A percentile compares a stretch with the other conserved stretches of the same genome.
phyloP scores from a whole-genome alignment of 1,140 invertebrate genomes.

The Drosophila lacteicornis region DNA sequence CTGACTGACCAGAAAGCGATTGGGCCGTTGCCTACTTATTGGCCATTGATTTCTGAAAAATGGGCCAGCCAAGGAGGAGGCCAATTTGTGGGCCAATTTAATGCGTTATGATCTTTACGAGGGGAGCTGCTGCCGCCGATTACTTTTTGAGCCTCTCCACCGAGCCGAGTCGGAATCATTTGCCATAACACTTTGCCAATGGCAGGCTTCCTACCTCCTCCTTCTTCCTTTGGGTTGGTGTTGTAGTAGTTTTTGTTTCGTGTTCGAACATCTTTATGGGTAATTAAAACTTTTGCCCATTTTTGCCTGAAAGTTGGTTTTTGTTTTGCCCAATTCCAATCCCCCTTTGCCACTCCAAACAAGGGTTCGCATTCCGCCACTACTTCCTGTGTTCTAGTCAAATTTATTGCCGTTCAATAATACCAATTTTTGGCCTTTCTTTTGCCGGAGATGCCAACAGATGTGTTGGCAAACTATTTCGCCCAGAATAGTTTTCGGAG shows the following conservation, averaged over 20 bases:
- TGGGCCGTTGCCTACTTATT: constrained; percentile 77
- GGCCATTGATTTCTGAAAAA: constrained; percentile 78
- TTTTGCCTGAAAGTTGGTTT: constrained; percentile 74
- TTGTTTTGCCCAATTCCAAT: constrained; percentile 39
- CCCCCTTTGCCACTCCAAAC: neutral
- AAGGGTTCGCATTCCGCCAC: constrained; percentile 7
- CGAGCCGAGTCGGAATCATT: constrained; percentile 47
- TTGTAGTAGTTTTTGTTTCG: constrained; percentile 54
- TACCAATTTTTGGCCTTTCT: constrained; percentile 64
- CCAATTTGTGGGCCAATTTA: constrained; percentile 76
- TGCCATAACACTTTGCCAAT: constrained; percentile 57
- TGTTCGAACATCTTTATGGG: constrained; percentile 81
- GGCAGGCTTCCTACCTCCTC: constrained; percentile 11
- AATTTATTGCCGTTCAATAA: constrained; percentile 82
- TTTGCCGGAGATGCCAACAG: constrained; percentile 45
- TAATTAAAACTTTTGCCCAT: constrained; percentile 84
- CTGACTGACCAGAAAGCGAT: constrained; percentile 74
- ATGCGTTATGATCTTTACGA: constrained; percentile 81
- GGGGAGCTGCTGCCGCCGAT: constrained; percentile 45
- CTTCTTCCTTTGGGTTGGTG: neutral
- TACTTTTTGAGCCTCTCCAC: constrained; percentile 47
- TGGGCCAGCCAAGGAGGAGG: constrained; percentile 46
- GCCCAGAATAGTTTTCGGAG: constrained; percentile 57
- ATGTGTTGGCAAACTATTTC: constrained; percentile 71
- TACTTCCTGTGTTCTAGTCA: constrained; percentile 39